A percentile compares a stretch with the other conserved stretches of the same genome.
Conservation (phyloP, 2,113 vertebrate genomes). For the Craseonycteris thonglongyai region DNA sequence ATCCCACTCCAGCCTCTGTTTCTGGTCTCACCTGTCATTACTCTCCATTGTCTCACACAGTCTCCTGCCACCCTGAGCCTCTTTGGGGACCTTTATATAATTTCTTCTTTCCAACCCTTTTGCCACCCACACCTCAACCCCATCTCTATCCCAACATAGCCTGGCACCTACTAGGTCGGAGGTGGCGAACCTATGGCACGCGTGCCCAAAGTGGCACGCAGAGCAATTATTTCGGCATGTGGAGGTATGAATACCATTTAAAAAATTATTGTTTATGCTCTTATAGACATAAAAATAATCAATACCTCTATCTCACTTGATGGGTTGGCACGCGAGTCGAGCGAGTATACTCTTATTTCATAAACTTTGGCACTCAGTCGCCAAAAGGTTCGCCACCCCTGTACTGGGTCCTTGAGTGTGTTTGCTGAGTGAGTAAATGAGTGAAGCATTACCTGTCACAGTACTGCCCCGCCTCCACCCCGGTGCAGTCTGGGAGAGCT, state of each 20-base stretch:
- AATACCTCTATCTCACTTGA: no score
- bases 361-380: no score
- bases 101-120: background rate
- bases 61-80: background rate
- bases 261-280: no score
- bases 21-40: background rate
- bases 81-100: background rate
- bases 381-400: no score
- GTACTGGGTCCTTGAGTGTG: background rate
- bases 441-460: accelerated
- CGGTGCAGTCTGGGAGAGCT: accelerated
- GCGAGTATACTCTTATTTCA: no score
- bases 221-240: no score
- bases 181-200: no score
- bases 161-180: background rate
- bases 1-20: background rate
- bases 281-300: no score
- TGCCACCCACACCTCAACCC: background rate
- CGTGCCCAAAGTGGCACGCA: no score
- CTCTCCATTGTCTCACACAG: background rate
- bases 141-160: accelerated
- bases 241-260: no score
- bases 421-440: background rate
- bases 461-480: no score
- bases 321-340: no score